Conservation (phyloP, 2,113 vertebrate genomes). For the Actinemys pallida region DNA sequence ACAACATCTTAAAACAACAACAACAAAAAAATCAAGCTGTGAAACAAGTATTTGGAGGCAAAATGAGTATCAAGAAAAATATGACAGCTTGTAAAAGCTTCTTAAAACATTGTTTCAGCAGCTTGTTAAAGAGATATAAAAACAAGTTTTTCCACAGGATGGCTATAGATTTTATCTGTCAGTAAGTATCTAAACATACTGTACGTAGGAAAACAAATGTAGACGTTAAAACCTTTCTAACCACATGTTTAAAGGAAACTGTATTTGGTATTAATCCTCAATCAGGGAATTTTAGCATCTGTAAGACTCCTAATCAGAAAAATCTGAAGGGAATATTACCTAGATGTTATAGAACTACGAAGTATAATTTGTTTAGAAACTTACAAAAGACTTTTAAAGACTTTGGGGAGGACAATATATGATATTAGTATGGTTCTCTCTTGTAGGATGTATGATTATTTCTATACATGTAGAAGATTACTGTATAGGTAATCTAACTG, state of each 20-base stretch:
- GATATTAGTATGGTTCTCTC: neutral
- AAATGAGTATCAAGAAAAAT: accelerated
- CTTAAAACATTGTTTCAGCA: neutral
- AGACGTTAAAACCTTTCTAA: conserved; percentile 38
- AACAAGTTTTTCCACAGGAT: neutral
- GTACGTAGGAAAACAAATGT: neutral
- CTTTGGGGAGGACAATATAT: neutral
- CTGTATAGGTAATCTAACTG: neutral
- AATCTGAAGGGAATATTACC: neutral
- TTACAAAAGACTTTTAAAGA: neutral
- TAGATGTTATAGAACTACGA: neutral
- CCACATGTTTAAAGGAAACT: conserved; percentile 50
- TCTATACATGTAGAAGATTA: neutral
- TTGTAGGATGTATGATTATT: neutral
- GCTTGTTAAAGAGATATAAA: neutral
- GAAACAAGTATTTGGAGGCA: neutral
- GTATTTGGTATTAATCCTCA: neutral
- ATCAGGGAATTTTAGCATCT: neutral
- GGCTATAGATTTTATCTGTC: neutral
- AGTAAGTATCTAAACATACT: neutral
- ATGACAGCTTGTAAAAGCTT: neutral
- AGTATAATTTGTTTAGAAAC: neutral
- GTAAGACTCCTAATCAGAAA: neutral
- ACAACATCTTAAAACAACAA: neutral
- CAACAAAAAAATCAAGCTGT: neutral